Conservation (phyloP, 2,113 vertebrate genomes). For the Equus przewalskii region DNA sequence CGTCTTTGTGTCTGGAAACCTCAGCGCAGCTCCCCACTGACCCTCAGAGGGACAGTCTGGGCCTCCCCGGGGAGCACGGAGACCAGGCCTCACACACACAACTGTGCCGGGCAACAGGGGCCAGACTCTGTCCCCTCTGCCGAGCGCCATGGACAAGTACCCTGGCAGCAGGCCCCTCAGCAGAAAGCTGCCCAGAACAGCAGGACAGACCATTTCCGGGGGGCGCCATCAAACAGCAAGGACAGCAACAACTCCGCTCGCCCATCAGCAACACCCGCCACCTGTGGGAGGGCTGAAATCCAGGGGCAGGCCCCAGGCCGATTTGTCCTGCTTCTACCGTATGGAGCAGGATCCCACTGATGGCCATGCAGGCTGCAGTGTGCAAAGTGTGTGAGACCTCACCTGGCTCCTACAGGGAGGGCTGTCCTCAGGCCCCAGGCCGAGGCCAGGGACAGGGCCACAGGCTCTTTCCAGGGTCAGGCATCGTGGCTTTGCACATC, state of each 20-base stretch:
- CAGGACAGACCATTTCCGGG: constrained; percentile 12
- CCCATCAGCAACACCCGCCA: not conserved
- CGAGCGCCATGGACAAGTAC: not conserved
- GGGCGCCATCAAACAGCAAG: not conserved
- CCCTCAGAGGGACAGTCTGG: not conserved
- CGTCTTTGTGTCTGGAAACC: not conserved
- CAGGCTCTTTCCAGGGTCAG: not conserved
- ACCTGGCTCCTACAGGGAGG: not conserved
- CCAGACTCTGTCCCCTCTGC: constrained; percentile 12
- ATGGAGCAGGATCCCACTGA: not conserved
- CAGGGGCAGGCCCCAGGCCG: not conserved
- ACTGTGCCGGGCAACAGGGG: not conserved
- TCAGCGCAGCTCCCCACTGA: not conserved
- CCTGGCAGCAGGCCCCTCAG: not conserved
- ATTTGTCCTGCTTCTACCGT: not conserved
- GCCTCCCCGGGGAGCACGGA: not conserved
- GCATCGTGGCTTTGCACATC: rapidly evolving
- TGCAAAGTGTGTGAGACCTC: not conserved
- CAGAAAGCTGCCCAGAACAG: constrained; percentile 36
- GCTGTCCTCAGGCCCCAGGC: not conserved
- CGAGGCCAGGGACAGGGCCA: not conserved
- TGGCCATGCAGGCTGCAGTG: not conserved
- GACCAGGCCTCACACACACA: not conserved
- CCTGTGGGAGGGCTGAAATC: not conserved
- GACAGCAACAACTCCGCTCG: not conserved